phyloP scores from a whole-genome alignment of 2,888 invertebrate genomes.

The Lathronympha strigana region DNA sequence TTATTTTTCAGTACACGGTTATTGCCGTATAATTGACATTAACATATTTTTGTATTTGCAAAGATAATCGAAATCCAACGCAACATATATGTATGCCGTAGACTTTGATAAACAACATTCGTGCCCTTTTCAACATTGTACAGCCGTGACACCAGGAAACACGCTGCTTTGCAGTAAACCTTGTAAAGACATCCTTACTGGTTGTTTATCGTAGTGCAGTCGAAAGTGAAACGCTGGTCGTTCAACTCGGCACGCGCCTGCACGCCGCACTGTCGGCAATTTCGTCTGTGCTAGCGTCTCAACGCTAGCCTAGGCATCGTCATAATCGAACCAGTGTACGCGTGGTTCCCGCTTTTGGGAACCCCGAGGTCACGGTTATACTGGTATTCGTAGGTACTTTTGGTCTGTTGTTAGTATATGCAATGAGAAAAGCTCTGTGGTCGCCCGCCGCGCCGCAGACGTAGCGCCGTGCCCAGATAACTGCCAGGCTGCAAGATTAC shows the following conservation, averaged over 20 bases:
- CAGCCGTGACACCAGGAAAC: constrained; percentile 14
- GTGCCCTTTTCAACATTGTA: not conserved
- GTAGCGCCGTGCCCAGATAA: constrained; percentile 5
- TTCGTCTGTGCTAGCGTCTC: constrained; percentile 54
- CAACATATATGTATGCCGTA: too few relatives aligned
- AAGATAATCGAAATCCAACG: too few relatives aligned
- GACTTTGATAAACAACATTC: too few relatives aligned
- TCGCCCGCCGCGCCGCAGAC: constrained; percentile 11
- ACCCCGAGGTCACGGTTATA: not conserved
- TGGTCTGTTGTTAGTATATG: not conserved
- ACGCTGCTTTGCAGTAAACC: constrained; percentile 14
- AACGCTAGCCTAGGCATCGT: not conserved
- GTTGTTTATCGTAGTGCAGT: constrained; percentile 36
- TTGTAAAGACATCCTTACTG: constrained; percentile 29
- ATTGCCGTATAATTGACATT: too few relatives aligned
- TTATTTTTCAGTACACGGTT: too few relatives aligned
- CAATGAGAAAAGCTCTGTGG: constrained; percentile 1
- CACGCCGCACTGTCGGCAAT: constrained; percentile 54
- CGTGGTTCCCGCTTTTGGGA: not conserved
- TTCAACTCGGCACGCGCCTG: constrained; percentile 83
- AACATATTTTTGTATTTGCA: too few relatives aligned
- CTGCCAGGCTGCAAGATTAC: not conserved
- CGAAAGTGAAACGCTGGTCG: constrained; percentile 82
- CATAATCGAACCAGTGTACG: constrained; percentile 2
- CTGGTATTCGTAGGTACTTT: not conserved